Conservation (phyloP, 37 sponge, comb jelly and placozoan genomes). For the Spongilla lacustris region DNA sequence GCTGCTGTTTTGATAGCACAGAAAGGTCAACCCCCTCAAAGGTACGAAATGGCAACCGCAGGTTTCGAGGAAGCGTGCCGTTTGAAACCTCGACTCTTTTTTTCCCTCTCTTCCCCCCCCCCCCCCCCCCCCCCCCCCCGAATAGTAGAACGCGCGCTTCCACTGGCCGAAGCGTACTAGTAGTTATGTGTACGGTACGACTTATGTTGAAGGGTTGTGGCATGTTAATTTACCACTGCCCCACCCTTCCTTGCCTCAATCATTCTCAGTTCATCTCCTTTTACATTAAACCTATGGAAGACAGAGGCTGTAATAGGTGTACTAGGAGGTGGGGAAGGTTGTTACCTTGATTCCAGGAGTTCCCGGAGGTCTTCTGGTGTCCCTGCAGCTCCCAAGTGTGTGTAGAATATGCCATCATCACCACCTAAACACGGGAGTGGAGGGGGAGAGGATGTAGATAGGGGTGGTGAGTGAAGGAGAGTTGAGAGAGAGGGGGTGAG, state of each 20-base stretch:
- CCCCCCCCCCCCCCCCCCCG: no score
- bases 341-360: slow-evolving; percentile 69
- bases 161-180: no score
- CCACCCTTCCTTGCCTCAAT: slow-evolving; percentile 61
- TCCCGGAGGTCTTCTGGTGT: slow-evolving; percentile 51
- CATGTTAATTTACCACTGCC: not conserved
- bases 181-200: no score
- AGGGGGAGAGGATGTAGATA: not conserved
- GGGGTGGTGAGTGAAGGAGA: slow-evolving; percentile 63
- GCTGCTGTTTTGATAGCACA: no score
- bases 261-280: slow-evolving; percentile 65
- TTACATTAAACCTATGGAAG: slow-evolving; percentile 50
- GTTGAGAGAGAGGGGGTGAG: not conserved
- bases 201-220: no score
- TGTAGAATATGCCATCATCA: slow-evolving; percentile 82
- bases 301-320: not conserved
- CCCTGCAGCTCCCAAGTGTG: slow-evolving; percentile 73
- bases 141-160: no score
- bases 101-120: no score
- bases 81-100: no score
- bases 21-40: no score
- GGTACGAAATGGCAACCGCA: no score
- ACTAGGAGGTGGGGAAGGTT: not conserved
- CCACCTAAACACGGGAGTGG: slow-evolving; percentile 22
- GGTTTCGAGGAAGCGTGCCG: no score